Conservation (phyloP, 2,888 invertebrate species). For the Nudaria mundana region DNA sequence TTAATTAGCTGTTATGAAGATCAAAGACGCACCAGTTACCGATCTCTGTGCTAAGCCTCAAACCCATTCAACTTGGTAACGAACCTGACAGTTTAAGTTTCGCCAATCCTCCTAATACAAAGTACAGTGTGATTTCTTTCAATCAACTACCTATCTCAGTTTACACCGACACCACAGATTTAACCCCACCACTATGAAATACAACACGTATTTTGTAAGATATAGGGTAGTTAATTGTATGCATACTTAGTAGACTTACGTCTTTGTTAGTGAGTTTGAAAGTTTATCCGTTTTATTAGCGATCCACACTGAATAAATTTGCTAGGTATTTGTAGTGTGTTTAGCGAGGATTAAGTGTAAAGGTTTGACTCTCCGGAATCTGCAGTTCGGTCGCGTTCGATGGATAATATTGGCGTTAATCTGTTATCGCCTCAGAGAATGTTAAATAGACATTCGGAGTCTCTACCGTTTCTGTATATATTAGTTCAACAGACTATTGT, state of each 20-base stretch:
- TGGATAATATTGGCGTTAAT: constrained; percentile 67
- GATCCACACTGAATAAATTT: constrained; percentile 68
- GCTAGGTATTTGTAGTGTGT: constrained; percentile 67
- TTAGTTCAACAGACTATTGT: too few species aligned
- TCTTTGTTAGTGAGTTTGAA: constrained; percentile 37
- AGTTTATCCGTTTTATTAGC: constrained; percentile 66
- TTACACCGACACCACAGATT: constrained; percentile 43
- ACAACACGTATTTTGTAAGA: constrained; percentile 24
- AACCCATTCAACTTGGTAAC: constrained; percentile 60
- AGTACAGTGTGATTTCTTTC: constrained; percentile 62
- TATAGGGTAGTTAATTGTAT: constrained; percentile 31
- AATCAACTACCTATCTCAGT: constrained; percentile 57
- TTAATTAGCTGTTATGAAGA: constrained; percentile 74
- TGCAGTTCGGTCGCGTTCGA: constrained; percentile 55
- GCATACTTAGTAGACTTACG: constrained; percentile 25
- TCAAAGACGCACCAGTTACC: constrained; percentile 64
- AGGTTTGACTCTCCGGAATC: constrained; percentile 44
- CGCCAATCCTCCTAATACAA: constrained; percentile 55
- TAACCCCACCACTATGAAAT: constrained; percentile 27
- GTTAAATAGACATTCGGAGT: constrained; percentile 61
- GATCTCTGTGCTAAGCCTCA: constrained; percentile 57
- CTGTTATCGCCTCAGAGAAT: constrained; percentile 63
- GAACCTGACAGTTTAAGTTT: constrained; percentile 69
- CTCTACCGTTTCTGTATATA: too few species aligned
- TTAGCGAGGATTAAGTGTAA: constrained; percentile 64